A percentile compares a stretch with the other conserved stretches of the same genome.
Evolutionary conservation across 35 echinoderm and acorn worm genomes (phyloP).

Genomic region (Holothuria glaberrima): DNA sequence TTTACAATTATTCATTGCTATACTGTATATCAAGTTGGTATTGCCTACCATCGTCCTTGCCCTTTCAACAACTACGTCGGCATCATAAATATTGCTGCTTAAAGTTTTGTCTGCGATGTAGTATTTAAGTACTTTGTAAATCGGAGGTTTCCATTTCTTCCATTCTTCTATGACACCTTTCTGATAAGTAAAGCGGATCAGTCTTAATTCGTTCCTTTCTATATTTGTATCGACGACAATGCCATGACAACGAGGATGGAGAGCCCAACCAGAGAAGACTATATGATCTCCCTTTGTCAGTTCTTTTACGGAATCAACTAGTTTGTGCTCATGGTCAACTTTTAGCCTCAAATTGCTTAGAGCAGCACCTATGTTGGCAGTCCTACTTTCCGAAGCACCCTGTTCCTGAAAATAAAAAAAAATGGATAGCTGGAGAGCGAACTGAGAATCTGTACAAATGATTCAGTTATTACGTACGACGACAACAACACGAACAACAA

Average conservation of each 20-base stretch:
- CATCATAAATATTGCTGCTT: neutral
- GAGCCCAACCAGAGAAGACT: neutral
- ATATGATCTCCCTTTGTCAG: constrained; percentile 52
- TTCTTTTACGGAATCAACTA: neutral
- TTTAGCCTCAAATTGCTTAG: too few species aligned
- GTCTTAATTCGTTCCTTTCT: neutral
- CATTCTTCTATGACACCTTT: constrained; percentile 62
- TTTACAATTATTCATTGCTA: constrained; percentile 62
- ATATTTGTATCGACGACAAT: constrained; percentile 23
- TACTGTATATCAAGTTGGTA: constrained; percentile 7
- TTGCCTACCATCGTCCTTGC: constrained; percentile 16
- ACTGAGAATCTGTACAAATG: too few species aligned
- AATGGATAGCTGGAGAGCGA: too few species aligned
- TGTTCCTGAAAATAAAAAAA: too few species aligned
- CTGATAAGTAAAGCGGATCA: constrained; percentile 56
- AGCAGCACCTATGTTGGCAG: too few species aligned
- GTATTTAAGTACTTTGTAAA: constrained; percentile 7
- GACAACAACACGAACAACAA: too few species aligned
- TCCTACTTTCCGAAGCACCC: too few species aligned
- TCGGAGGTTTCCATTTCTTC: neutral
- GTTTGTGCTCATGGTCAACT: too few species aligned
- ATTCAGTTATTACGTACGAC: too few species aligned
- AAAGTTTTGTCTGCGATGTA: neutral
- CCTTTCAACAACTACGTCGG: neutral
- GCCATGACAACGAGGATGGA: constrained; percentile 65